Evolutionary conservation across 2,113 vertebrate species (phyloP).

Genomic region (Pituophis catenifer): DNA sequence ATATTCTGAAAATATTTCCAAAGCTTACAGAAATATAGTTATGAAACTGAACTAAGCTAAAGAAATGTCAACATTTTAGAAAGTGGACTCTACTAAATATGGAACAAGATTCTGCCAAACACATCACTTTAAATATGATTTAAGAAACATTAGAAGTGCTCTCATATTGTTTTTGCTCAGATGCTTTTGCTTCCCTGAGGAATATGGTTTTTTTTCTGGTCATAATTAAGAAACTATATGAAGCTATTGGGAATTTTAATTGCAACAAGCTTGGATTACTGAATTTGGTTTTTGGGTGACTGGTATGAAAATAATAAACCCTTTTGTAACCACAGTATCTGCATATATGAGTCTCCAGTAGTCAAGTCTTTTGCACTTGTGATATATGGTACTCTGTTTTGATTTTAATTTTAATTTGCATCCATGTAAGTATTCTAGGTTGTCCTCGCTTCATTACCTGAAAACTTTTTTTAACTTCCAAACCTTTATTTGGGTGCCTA

Average conservation of each 20-base stretch:
- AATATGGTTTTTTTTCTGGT: neutral
- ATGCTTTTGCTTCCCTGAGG: neutral
- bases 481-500: neutral
- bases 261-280: neutral
- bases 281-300: neutral
- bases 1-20: neutral
- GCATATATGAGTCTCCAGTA: neutral
- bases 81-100: neutral
- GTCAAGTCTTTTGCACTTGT: neutral
- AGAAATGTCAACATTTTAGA: neutral
- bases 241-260: neutral
- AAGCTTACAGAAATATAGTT: neutral
- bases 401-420: neutral
- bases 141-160: neutral
- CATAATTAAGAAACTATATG: neutral
- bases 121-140: neutral
- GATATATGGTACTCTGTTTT: neutral
- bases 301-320: neutral
- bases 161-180: neutral
- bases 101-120: neutral
- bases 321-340: neutral
- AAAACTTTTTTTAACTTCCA: neutral
- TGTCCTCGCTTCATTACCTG: neutral
- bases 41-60: neutral
- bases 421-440: neutral